phyloP scores from a whole-genome alignment of 2,888 invertebrate genomes.

The Neoascia interrupta region DNA sequence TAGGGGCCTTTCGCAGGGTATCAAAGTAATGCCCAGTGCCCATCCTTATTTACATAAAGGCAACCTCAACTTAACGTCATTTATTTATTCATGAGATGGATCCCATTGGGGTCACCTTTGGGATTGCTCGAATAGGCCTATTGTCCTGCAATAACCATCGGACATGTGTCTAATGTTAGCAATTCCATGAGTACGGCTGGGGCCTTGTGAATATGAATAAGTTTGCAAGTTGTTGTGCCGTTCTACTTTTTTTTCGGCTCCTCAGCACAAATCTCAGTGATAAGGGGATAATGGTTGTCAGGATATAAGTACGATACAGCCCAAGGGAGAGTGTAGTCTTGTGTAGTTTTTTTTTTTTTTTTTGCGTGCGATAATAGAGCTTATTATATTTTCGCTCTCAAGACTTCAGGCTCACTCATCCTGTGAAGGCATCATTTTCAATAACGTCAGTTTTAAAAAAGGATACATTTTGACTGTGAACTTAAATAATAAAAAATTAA shows the following conservation, averaged over 20 bases:
- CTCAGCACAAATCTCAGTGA: conserved; percentile 57
- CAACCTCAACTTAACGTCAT: conserved; percentile 52
- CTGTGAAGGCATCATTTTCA: neutral
- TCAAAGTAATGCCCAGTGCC: neutral
- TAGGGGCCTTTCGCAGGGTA: neutral
- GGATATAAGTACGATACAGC: conserved; percentile 41
- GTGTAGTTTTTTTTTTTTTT: neutral
- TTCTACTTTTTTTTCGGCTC: neutral
- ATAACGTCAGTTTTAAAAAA: no score
- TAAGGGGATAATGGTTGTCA: conserved; percentile 62
- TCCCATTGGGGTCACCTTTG: conserved; percentile 56
- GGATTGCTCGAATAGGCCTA: conserved; percentile 30
- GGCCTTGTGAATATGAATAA: conserved; percentile 49
- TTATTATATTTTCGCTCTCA: no score
- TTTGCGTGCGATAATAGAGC: neutral
- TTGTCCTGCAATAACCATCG: conserved; percentile 43
- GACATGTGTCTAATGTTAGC: conserved; percentile 56
- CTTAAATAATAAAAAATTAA: no score
- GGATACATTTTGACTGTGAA: no score
- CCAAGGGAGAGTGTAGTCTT: conserved; percentile 15
- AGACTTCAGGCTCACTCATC: no score
- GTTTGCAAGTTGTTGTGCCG: conserved; percentile 20
- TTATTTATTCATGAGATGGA: conserved; percentile 65
- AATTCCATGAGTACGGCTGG: conserved; percentile 41
- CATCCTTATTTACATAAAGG: conserved; percentile 45